A percentile compares a stretch with the other conserved stretches of the same genome.
Evolutionary conservation across 2,888 invertebrate species (phyloP).

Genomic region (Esperia sulphurella): DNA sequence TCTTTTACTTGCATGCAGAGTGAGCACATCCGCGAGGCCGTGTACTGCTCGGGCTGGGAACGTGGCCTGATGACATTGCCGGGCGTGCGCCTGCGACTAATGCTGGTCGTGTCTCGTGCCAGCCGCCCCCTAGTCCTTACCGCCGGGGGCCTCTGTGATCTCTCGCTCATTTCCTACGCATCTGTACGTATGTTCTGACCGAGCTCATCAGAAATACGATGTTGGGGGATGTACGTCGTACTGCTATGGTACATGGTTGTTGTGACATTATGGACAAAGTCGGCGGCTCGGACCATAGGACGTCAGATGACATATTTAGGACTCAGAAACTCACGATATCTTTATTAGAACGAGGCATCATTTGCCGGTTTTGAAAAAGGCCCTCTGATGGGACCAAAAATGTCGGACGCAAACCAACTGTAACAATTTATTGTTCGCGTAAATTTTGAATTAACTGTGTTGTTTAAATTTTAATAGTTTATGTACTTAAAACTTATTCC

Average conservation of each 20-base stretch:
- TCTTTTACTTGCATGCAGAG: conserved; percentile 34
- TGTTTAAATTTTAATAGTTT: too few species aligned
- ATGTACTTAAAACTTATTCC: too few species aligned
- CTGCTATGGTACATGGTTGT: too few species aligned
- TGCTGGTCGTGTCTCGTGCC: conserved; percentile 45
- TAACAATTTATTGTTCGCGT: neutral
- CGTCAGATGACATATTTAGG: too few species aligned
- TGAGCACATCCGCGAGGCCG: conserved; percentile 43
- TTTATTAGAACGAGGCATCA: too few species aligned
- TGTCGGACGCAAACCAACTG: too few species aligned
- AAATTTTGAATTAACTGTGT: neutral
- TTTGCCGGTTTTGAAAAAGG: too few species aligned
- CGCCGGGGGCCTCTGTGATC: conserved; percentile 62
- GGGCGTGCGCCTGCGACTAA: conserved; percentile 45
- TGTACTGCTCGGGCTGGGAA: conserved; percentile 65
- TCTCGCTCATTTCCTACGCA: conserved; percentile 53
- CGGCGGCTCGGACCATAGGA: too few species aligned
- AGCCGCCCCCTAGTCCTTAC: conserved; percentile 51
- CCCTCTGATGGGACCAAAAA: too few species aligned
- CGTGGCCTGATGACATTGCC: conserved; percentile 38
- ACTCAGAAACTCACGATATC: too few species aligned
- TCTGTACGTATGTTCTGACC: conserved; percentile 30
- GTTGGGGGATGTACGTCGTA: neutral
- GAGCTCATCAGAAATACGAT: neutral
- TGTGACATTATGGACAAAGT: too few species aligned